These are phyloP conservation scores for Hanleya hanleyi DNA, from an alignment of 2,888 invertebrate genomes.

Conservation along the genomic window DNA sequence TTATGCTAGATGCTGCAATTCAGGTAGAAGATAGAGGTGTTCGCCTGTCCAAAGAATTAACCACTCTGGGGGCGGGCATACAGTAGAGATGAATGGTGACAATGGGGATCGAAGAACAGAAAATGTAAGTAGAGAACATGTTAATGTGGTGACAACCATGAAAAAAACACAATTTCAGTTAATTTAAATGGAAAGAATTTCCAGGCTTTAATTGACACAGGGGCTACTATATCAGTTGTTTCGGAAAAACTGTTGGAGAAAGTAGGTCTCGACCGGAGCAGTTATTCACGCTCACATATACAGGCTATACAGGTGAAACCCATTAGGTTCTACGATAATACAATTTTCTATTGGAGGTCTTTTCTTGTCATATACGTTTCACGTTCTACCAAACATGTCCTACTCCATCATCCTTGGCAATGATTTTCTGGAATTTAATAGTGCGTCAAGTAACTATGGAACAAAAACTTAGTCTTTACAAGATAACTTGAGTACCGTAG, in stretches of 20 bases:
- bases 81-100: neutral
- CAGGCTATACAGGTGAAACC: no score
- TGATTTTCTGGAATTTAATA: conserved; percentile 32
- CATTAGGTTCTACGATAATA: neutral
- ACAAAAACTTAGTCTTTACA: conserved; percentile 4
- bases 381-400: conserved; percentile 1
- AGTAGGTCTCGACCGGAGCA: no score
- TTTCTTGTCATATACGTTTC: neutral
- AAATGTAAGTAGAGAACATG: neutral
- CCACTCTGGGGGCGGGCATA: neutral
- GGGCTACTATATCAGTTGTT: neutral
- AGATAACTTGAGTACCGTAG: conserved; percentile 14
- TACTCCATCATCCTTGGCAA: conserved; percentile 28
- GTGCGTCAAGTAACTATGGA: conserved; percentile 29
- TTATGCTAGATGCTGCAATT: no score
- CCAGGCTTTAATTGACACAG: neutral
- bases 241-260: conserved; percentile 1
- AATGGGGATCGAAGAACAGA: neutral
- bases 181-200: neutral
- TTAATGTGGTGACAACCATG: neutral
- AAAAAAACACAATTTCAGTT: neutral
- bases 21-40: neutral
- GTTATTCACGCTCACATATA: no score
- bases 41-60: neutral
- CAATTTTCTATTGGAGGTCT: neutral